A percentile compares a stretch with the other conserved stretches of the same genome.
Conservation (phyloP, 2,888 invertebrate genomes). For the Podabrus alpinus region DNA sequence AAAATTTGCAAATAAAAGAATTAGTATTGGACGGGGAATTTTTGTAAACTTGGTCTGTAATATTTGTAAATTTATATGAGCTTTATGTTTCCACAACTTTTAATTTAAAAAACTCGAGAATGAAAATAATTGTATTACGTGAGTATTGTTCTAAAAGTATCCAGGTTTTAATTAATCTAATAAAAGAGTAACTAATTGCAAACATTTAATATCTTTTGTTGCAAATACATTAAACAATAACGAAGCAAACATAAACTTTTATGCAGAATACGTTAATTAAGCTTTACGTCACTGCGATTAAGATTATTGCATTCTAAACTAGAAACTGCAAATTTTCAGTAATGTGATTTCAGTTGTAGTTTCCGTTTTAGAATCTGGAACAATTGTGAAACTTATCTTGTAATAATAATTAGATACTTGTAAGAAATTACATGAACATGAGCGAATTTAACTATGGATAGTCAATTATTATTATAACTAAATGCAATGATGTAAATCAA, state of each 20-base stretch:
- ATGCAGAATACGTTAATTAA: constrained; percentile 13
- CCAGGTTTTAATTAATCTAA: background rate
- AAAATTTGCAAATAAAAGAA: background rate
- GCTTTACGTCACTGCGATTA: constrained; percentile 21
- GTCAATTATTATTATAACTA: background rate
- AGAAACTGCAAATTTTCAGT: constrained; percentile 26
- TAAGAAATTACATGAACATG: background rate
- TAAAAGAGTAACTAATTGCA: background rate
- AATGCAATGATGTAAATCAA: background rate
- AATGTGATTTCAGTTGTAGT: constrained; percentile 12
- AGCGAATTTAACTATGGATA: too few relatives aligned
- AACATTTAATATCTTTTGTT: background rate
- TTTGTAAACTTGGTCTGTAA: background rate
- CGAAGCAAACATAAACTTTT: background rate
- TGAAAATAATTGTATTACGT: background rate
- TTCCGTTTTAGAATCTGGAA: constrained; percentile 16
- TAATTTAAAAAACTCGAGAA: background rate
- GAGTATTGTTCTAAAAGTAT: background rate
- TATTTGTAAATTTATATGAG: background rate
- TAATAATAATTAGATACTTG: background rate
- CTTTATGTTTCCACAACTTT: background rate
- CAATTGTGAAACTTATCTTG: background rate
- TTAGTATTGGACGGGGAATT: background rate
- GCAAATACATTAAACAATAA: background rate
- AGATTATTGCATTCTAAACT: constrained; percentile 25